Conservation (phyloP, 2,113 vertebrate genomes). For the Stercorarius parasiticus region DNA sequence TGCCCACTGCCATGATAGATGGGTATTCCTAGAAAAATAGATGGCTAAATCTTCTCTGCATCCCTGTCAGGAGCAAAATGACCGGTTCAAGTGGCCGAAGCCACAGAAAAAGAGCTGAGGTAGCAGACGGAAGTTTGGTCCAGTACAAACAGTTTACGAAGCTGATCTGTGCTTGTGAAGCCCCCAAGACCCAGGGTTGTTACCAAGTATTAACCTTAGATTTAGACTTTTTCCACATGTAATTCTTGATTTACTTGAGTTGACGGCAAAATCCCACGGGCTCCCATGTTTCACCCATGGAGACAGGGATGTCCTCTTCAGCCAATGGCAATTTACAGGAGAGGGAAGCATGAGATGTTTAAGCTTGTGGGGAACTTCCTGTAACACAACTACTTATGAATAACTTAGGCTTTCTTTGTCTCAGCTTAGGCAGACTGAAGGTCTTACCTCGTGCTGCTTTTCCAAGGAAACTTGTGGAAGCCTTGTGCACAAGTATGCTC, state of each 20-base stretch:
- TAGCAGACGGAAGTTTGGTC: not conserved
- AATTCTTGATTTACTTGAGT: not conserved
- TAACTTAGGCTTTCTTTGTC: not conserved
- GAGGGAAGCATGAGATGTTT: no score
- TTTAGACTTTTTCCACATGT: not conserved
- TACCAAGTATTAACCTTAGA: not conserved
- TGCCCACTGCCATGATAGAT: not conserved
- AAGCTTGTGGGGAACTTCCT: not conserved
- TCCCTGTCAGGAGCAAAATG: not conserved
- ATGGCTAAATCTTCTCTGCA: not conserved
- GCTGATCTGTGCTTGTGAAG: not conserved
- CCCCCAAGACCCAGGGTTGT: not conserved
- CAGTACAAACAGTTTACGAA: not conserved
- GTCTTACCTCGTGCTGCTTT: slow-evolving; percentile 43
- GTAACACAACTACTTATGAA: not conserved
- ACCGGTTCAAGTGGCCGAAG: not conserved
- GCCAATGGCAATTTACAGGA: not conserved
- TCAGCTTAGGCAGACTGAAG: not conserved
- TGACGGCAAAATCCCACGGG: not conserved
- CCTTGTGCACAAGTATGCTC: slow-evolving; percentile 69
- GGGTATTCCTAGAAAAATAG: not conserved
- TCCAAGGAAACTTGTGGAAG: slow-evolving; percentile 10
- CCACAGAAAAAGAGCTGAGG: not conserved
- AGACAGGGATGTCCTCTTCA: not conserved
- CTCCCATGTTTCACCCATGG: not conserved